These are phyloP conservation scores for Musca vetustissima DNA, from an alignment of 1,140 invertebrate genomes.

Conservation along the genomic window DNA sequence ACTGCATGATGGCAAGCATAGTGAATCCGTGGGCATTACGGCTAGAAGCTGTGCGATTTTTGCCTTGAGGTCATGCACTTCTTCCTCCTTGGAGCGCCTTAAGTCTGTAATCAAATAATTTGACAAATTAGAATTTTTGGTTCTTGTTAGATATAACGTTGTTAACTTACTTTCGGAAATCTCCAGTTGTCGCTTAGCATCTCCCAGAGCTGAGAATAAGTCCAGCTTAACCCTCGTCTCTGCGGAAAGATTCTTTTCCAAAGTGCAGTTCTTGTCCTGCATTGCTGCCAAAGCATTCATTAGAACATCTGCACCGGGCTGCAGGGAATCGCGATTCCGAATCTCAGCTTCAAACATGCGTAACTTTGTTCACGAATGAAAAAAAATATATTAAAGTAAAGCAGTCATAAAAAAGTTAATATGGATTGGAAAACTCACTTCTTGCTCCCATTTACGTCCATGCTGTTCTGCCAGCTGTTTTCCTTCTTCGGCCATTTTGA, in stretches of 20 bases:
- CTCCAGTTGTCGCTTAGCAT: slow-evolving; percentile 89
- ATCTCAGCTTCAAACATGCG: slow-evolving; percentile 50
- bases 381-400: slow-evolving; percentile 16
- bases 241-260: slow-evolving; percentile 90
- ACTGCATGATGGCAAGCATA: slow-evolving; percentile 58
- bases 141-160: not conserved
- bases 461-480: slow-evolving; percentile 49
- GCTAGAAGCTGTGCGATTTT: slow-evolving; percentile 90
- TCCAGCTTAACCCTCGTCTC: slow-evolving; percentile 96
- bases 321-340: slow-evolving; percentile 65
- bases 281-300: slow-evolving; percentile 77
- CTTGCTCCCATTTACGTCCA: slow-evolving; percentile 49
- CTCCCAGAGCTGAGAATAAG: slow-evolving; percentile 92
- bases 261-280: slow-evolving; percentile 84
- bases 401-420: not conserved
- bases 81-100: slow-evolving; percentile 81
- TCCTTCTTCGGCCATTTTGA: slow-evolving; percentile 74
- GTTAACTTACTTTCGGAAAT: slow-evolving; percentile 83
- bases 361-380: not conserved
- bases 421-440: slow-evolving; percentile 33
- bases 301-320: slow-evolving; percentile 79
- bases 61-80: slow-evolving; percentile 86
- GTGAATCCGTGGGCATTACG: slow-evolving; percentile 80
- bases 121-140: not conserved
- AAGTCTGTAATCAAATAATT: slow-evolving; percentile 62